A percentile compares a stretch with the other conserved stretches of the same genome.
Evolutionary conservation across 2,113 vertebrate species (phyloP).

Genomic region (Heliornis fulica): DNA sequence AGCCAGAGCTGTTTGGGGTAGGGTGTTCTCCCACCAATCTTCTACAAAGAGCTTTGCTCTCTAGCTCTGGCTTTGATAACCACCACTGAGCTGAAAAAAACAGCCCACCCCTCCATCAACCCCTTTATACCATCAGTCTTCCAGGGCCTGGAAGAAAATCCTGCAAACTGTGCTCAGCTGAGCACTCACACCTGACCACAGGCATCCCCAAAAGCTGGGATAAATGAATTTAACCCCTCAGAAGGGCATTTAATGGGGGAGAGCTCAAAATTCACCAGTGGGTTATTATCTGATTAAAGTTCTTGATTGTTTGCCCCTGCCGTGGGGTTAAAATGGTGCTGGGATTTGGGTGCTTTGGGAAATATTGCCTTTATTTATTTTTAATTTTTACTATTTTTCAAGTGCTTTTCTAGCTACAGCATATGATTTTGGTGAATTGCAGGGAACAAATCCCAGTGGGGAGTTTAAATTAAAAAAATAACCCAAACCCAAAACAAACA

Average conservation of each 20-base stretch:
- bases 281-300: neutral
- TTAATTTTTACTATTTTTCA: neutral
- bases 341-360: neutral
- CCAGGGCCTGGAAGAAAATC: neutral
- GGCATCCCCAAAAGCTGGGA: neutral
- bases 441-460: neutral
- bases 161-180: neutral
- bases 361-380: neutral
- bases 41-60: neutral
- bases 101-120: accelerated
- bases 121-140: neutral
- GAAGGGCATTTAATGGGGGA: neutral
- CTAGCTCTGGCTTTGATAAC: neutral
- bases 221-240: neutral
- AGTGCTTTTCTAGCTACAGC: accelerated
- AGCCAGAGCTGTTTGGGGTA: neutral
- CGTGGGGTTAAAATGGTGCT: accelerated
- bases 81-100: neutral
- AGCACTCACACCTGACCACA: neutral
- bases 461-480: neutral
- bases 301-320: neutral
- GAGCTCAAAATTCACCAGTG: neutral
- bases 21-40: neutral
- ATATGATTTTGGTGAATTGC: neutral
- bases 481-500: too few relatives aligned